Evolutionary conservation across 2,797 vertebrate genomes (phyloP).

Genomic region (Acropternis orthonyx): DNA sequence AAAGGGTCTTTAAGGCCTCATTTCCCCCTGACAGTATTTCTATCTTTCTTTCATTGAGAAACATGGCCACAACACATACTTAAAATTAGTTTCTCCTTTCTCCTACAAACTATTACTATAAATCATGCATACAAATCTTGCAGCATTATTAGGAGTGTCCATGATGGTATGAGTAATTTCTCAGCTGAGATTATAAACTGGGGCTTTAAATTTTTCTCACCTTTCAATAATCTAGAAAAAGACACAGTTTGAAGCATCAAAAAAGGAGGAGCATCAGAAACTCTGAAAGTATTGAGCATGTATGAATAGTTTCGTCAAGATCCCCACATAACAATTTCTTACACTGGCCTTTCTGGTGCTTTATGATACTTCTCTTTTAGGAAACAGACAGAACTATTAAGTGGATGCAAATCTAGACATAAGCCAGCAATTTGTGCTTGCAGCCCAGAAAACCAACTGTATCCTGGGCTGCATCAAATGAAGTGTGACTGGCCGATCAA

Average conservation of each 20-base stretch:
- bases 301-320: neutral
- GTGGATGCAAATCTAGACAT: neutral
- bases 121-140: neutral
- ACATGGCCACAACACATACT: neutral
- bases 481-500: accelerated
- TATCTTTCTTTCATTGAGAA: neutral
- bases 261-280: neutral
- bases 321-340: neutral
- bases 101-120: neutral
- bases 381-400: neutral
- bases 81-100: neutral
- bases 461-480: neutral
- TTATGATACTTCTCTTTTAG: neutral
- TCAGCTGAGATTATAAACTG: neutral
- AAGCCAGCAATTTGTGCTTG: neutral
- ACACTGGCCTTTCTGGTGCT: neutral
- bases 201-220: neutral
- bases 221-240: neutral
- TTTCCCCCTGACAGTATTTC: constrained; percentile 8
- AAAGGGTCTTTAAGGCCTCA: neutral
- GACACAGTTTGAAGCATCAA: neutral
- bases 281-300: neutral
- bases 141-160: neutral
- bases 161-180: neutral
- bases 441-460: neutral